These are phyloP conservation scores for Chymomyza amoena DNA, from an alignment of 2,888 invertebrate species.

Conservation along the genomic window DNA sequence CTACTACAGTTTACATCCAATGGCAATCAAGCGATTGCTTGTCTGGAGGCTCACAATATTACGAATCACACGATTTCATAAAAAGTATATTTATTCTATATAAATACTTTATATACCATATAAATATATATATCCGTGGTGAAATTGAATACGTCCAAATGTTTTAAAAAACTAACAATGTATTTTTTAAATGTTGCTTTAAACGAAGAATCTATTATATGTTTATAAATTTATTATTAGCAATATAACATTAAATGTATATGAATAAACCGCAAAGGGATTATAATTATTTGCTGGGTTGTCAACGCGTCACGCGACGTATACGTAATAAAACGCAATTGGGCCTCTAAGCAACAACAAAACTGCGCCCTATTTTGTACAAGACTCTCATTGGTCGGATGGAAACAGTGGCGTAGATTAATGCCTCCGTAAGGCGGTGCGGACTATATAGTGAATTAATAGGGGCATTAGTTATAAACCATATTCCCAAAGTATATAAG, in stretches of 20 bases:
- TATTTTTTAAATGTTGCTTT: neutral
- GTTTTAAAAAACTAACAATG: slow-evolving; percentile 29
- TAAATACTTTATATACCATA: too few relatives aligned
- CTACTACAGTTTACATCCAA: slow-evolving; percentile 77
- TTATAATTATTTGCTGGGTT: neutral
- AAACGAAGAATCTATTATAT: slow-evolving; percentile 9
- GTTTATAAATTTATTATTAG: slow-evolving; percentile 37
- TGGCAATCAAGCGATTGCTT: slow-evolving; percentile 18
- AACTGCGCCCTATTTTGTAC: too few relatives aligned
- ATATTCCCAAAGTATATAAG: too few relatives aligned
- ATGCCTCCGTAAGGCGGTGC: too few relatives aligned
- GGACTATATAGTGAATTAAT: too few relatives aligned
- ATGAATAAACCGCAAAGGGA: neutral
- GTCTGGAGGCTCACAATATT: slow-evolving; percentile 43
- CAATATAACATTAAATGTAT: slow-evolving; percentile 31
- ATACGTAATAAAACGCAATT: neutral
- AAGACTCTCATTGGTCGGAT: too few relatives aligned
- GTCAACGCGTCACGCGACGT: neutral
- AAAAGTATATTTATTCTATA: neutral
- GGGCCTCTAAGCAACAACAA: too few relatives aligned
- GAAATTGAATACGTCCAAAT: slow-evolving; percentile 38
- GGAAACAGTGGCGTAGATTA: too few relatives aligned
- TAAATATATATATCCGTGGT: neutral
- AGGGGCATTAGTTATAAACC: too few relatives aligned
- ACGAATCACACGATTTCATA: slow-evolving; percentile 48